Evolutionary conservation across 2,888 invertebrate genomes (phyloP).

Genomic region (Mylabris sibirica): DNA sequence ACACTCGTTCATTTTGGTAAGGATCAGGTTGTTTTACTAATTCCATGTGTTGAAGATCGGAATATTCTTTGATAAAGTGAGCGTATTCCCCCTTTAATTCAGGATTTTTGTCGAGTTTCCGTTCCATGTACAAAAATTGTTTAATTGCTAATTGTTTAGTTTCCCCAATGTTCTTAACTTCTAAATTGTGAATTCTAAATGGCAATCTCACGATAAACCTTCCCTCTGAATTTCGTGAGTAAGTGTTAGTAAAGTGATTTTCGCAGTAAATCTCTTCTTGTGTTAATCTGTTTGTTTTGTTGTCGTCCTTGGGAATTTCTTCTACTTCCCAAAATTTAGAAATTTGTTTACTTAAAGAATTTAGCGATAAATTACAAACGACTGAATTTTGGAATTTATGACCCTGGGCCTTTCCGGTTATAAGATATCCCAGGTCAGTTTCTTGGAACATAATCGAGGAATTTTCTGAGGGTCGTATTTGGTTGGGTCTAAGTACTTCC

Average conservation of each 20-base stretch:
- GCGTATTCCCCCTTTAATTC: conserved; percentile 28
- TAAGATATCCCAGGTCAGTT: background rate
- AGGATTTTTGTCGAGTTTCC: conserved; percentile 23
- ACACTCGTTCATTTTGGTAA: conserved; percentile 18
- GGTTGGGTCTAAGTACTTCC: background rate
- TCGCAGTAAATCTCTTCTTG: conserved; percentile 24
- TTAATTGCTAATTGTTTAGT: conserved; percentile 30
- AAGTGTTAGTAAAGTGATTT: conserved; percentile 28
- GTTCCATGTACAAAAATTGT: conserved; percentile 31
- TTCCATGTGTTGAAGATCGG: conserved; percentile 32
- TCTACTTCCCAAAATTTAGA: conserved; percentile 18
- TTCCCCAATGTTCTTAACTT: conserved; percentile 21
- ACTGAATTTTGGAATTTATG: background rate
- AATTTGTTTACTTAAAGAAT: background rate
- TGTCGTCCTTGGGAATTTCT: conserved; percentile 13
- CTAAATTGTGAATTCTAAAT: conserved; percentile 16
- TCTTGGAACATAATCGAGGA: background rate
- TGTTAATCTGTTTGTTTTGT: background rate
- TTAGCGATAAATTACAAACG: background rate
- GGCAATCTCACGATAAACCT: conserved; percentile 30
- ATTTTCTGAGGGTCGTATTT: background rate
- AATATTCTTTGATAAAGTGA: conserved; percentile 37
- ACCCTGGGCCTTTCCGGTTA: background rate
- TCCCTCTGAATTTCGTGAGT: conserved; percentile 23
- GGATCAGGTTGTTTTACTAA: conserved; percentile 13